Conservation (phyloP, 2,888 invertebrate species). For the Tolmerus cingulatus region DNA sequence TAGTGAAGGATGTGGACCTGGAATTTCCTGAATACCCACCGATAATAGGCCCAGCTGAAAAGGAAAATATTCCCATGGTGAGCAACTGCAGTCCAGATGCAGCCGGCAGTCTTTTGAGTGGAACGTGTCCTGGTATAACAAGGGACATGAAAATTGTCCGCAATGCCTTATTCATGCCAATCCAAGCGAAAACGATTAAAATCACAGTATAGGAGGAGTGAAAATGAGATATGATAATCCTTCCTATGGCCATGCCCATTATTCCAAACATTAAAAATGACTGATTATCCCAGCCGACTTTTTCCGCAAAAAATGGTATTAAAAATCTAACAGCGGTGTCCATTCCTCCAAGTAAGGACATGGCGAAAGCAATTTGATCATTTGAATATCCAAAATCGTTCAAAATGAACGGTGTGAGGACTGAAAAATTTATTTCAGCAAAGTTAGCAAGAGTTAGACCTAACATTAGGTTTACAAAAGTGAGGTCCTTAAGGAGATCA, state of each 20-base stretch:
- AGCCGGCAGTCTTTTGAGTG: slow-evolving; percentile 73
- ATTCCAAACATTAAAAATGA: slow-evolving; percentile 76
- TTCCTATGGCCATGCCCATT: slow-evolving; percentile 71
- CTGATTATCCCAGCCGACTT: slow-evolving; percentile 75
- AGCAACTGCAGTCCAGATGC: slow-evolving; percentile 75
- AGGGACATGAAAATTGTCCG: slow-evolving; percentile 78
- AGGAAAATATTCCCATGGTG: slow-evolving; percentile 71
- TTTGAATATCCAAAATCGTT: slow-evolving; percentile 70
- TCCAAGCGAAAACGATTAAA: slow-evolving; percentile 69
- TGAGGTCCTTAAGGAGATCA: slow-evolving; percentile 72
- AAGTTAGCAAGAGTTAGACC: slow-evolving; percentile 77
- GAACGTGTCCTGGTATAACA: slow-evolving; percentile 76
- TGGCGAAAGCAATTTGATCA: slow-evolving; percentile 70
- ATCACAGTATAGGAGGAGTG: slow-evolving; percentile 68
- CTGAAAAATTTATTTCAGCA: slow-evolving; percentile 76
- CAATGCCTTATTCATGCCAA: slow-evolving; percentile 76
- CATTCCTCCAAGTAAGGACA: slow-evolving; percentile 73
- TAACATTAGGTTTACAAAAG: slow-evolving; percentile 75
- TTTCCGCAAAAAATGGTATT: slow-evolving; percentile 74
- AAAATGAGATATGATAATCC: slow-evolving; percentile 67
- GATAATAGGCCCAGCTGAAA: slow-evolving; percentile 71
- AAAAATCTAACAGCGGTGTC: slow-evolving; percentile 73
- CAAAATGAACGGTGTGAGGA: slow-evolving; percentile 77
- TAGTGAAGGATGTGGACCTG: not conserved
- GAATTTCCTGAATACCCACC: slow-evolving; percentile 64